Base-by-base conservation (phyloP, 2,797 vertebrate species). In the Salmo trutta region DNA sequence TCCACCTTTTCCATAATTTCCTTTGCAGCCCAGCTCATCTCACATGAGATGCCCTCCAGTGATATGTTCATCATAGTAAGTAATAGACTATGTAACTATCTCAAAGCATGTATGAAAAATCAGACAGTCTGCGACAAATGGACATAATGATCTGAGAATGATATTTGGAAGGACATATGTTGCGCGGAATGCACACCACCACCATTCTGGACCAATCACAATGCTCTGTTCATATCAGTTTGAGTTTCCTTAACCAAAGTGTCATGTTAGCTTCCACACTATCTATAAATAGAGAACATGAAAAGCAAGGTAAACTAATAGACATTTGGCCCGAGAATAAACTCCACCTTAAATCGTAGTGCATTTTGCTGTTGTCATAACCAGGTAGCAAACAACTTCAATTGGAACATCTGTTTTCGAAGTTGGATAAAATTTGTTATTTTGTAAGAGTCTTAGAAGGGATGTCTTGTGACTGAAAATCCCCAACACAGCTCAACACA, bases 121-220 rank as follows among this genome's bases (percentile, higher is more conserved):
- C 65, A 74, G 4, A 27, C 65, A 74, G 68, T 78, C 81, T 82
- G 78, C 65, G 68, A 78, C 78, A 31, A 80, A 74, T n/a, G 69
- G 70, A 79, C 71, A 59, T 64, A 21, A 75, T 76, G 74, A 59
- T 75, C 16, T 74, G 59, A 79, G 81, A 83, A 77, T 82, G 75
- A 72, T 84, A 74, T 73, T 79, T 66, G 56, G 82, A 84, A 73
- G 77, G 84, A 27, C 74, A 72, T 71, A 75, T 68, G 73, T 47
- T 80, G 62, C 36, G 62, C 7, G 29, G 41, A 47, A 47, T 47
- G 41, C 41, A 47, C 41, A 47, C 41, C 41, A 47, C 29, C 15
- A 62, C 33, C 19, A 31, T 74, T 27, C 67, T 29, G 72, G 77
- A 59, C 31, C 73, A 74, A 47, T 52, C 52, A 52, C 77, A 62